phyloP scores from a whole-genome alignment of 30 jellyfish, hydroid and myxozoan species.

The Turritopsis dohrnii region DNA sequence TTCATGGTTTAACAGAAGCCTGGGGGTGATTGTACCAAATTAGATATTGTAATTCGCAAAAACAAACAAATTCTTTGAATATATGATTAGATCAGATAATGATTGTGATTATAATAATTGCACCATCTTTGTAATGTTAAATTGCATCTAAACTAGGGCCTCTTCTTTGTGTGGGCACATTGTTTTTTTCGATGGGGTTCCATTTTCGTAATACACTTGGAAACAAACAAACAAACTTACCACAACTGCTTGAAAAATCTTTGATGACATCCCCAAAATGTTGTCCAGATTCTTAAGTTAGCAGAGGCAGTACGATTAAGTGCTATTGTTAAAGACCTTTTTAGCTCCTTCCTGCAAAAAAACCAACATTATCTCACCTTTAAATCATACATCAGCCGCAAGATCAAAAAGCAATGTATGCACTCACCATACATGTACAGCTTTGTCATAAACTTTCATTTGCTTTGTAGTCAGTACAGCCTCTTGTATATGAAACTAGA shows the following conservation, averaged over 20 bases:
- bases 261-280: conserved; percentile 91
- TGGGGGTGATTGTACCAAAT: too few relatives aligned
- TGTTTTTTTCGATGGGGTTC: not conserved
- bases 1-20: too few relatives aligned
- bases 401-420: not conserved
- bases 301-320: conserved; percentile 48
- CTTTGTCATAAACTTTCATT: conserved; percentile 54
- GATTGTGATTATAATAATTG: too few relatives aligned
- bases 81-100: too few relatives aligned
- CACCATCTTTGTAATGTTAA: too few relatives aligned
- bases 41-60: too few relatives aligned
- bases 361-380: not conserved
- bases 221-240: too few relatives aligned
- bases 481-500: conserved; percentile 72
- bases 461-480: conserved; percentile 64
- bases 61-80: too few relatives aligned
- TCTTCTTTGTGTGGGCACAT: not conserved
- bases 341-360: conserved; percentile 70
- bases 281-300: conserved; percentile 68
- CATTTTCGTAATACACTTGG: not conserved
- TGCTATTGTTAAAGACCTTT: conserved; percentile 58
- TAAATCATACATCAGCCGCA: not conserved
- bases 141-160: too few relatives aligned
- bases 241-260: conserved; percentile 88
- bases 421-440: conserved; percentile 84